These are phyloP conservation scores for Gulo gulo DNA, from an alignment of 2,113 vertebrate species.

Conservation along the genomic window DNA sequence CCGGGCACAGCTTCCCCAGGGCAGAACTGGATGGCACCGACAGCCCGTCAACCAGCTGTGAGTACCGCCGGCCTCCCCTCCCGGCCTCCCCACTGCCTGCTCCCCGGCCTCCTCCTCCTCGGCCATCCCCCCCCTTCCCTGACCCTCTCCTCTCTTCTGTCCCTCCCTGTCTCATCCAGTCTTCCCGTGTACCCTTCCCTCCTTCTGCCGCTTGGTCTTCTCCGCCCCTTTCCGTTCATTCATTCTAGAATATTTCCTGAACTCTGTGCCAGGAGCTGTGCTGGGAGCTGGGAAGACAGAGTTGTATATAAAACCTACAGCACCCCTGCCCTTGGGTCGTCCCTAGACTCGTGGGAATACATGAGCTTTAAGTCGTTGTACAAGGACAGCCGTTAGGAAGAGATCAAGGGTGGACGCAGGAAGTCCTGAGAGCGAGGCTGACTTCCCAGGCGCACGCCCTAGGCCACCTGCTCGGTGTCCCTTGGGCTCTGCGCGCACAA, in stretches of 20 bases:
- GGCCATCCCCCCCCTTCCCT: accelerated
- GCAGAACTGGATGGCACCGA: conserved; percentile 75
- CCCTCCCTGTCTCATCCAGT: neutral
- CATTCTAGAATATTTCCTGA: neutral
- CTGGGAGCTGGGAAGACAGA: neutral
- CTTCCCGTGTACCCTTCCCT: neutral
- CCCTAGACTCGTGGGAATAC: neutral
- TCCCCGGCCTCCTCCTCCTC: neutral
- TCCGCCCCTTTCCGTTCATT: neutral
- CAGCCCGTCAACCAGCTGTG: conserved; percentile 83
- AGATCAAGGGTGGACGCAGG: neutral
- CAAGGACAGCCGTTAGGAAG: neutral
- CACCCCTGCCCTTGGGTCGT: neutral
- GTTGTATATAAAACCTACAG: neutral
- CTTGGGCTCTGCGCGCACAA: accelerated
- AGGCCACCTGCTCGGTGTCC: neutral
- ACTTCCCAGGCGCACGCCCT: accelerated
- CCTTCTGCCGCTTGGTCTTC: neutral
- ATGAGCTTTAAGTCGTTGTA: neutral
- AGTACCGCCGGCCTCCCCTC: conserved; percentile 74
- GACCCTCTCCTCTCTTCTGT: neutral
- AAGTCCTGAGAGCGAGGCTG: neutral
- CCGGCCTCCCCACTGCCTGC: accelerated
- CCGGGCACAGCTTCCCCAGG: conserved; percentile 71
- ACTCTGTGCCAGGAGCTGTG: neutral